Conservation (phyloP, 37 sponge, comb jelly and placozoan genomes). For the Theonella swinhoei region DNA sequence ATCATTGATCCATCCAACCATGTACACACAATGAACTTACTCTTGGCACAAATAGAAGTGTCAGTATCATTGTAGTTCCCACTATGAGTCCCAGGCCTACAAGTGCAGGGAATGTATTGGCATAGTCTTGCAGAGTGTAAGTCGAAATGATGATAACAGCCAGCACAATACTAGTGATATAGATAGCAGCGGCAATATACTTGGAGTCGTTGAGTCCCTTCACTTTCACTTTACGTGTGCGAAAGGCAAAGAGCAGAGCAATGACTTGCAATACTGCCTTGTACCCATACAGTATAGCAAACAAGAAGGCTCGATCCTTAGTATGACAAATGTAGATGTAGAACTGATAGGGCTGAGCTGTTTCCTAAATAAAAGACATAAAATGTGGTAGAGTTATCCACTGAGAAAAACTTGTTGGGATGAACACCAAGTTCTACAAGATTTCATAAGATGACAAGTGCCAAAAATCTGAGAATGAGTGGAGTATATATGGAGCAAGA, state of each 20-base stretch:
- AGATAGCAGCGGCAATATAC: slow-evolving; percentile 50
- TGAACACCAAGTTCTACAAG: background rate
- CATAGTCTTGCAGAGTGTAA: slow-evolving; percentile 10
- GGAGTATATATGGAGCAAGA: too few relatives aligned
- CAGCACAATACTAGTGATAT: slow-evolving; percentile 49
- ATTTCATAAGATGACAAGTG: too few relatives aligned
- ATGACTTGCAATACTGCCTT: slow-evolving; percentile 44
- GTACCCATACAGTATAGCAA: slow-evolving; percentile 56
- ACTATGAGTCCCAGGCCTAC: slow-evolving; percentile 11
- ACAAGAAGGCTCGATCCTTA: slow-evolving; percentile 3
- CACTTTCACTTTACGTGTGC: slow-evolving; percentile 61
- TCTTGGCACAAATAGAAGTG: slow-evolving; percentile 51
- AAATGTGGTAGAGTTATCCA: background rate
- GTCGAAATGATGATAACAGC: slow-evolving; percentile 31
- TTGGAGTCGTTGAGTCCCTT: slow-evolving; percentile 61
- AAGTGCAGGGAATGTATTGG: slow-evolving; percentile 25
- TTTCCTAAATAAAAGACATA: background rate
- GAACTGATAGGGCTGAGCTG: background rate
- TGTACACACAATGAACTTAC: too few relatives aligned
- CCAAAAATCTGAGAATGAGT: too few relatives aligned
- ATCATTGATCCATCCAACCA: too few relatives aligned
- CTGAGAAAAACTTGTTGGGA: background rate
- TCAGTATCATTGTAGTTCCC: slow-evolving; percentile 39
- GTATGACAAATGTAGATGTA: slow-evolving; percentile 33
- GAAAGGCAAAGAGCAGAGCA: slow-evolving; percentile 51